phyloP scores from a whole-genome alignment of 2,888 invertebrate species.

The Mythimna ferrago region DNA sequence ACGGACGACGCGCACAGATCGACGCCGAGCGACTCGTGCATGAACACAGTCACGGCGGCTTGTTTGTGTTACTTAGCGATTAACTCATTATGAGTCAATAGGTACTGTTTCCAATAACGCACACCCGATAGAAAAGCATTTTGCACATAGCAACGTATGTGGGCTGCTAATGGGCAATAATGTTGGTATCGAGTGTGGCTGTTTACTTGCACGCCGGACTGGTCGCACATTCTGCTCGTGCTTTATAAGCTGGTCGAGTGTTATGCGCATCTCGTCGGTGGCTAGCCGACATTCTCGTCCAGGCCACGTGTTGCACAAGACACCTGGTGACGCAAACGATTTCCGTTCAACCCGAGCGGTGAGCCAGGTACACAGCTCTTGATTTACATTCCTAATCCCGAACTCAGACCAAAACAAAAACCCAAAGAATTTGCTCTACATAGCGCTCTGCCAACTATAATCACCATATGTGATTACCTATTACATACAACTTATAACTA shows the following conservation, averaged over 20 bases:
- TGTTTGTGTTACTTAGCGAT: conserved; percentile 80
- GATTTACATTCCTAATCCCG: conserved; percentile 23
- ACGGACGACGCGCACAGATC: conserved; percentile 82
- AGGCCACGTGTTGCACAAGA: conserved; percentile 56
- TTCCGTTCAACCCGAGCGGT: conserved; percentile 26
- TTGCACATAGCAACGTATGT: conserved; percentile 58
- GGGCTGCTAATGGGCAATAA: conserved; percentile 46
- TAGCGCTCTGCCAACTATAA: conserved; percentile 7
- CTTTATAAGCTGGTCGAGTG: conserved; percentile 54
- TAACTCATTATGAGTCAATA: conserved; percentile 79
- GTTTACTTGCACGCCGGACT: conserved; percentile 22
- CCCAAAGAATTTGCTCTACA: conserved; percentile 13
- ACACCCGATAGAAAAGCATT: conserved; percentile 66
- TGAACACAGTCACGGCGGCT: conserved; percentile 77
- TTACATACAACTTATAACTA: neutral
- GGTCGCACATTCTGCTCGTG: conserved; percentile 31
- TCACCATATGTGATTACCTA: neutral
- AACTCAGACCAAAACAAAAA: neutral
- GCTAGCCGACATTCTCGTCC: conserved; percentile 46
- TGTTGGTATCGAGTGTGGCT: conserved; percentile 31
- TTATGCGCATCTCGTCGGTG: conserved; percentile 48
- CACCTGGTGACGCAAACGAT: conserved; percentile 54
- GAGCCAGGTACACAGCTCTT: conserved; percentile 34
- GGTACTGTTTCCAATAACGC: conserved; percentile 71
- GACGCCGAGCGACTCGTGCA: conserved; percentile 75